phyloP scores from a whole-genome alignment of 2,797 vertebrate species.

The Ara ararauna region DNA sequence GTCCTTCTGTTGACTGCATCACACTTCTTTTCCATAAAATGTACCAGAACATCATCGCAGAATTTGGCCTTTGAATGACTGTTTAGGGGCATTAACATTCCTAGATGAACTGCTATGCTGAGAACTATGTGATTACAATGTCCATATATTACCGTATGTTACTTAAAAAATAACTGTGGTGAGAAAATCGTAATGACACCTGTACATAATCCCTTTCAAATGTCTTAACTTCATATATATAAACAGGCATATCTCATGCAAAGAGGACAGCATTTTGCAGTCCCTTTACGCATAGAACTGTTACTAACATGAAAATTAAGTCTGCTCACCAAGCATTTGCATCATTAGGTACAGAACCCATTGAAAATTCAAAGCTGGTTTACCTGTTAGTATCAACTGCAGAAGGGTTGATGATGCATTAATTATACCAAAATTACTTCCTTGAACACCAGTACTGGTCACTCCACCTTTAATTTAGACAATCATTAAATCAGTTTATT shows the following conservation, averaged over 20 bases:
- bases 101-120: background rate
- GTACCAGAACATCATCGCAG: background rate
- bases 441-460: background rate
- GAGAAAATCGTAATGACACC: background rate
- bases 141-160: background rate
- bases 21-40: background rate
- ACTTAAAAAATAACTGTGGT: background rate
- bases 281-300: background rate
- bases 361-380: background rate
- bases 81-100: background rate
- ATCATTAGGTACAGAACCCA: background rate
- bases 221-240: background rate
- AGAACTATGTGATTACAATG: background rate
- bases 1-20: background rate
- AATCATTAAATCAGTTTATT: background rate
- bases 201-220: background rate
- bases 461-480: conserved; percentile 62
- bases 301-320: background rate
- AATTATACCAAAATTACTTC: conserved; percentile 26
- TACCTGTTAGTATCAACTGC: conserved; percentile 71
- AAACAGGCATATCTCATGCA: background rate
- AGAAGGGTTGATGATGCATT: conserved; percentile 58
- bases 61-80: background rate
- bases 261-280: background rate
- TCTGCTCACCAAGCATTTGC: background rate